Evolutionary conservation across 2,888 invertebrate species (phyloP), one percentile per base, ranked within the genome.

Genomic region (Amphiduros pacificus): DNA sequence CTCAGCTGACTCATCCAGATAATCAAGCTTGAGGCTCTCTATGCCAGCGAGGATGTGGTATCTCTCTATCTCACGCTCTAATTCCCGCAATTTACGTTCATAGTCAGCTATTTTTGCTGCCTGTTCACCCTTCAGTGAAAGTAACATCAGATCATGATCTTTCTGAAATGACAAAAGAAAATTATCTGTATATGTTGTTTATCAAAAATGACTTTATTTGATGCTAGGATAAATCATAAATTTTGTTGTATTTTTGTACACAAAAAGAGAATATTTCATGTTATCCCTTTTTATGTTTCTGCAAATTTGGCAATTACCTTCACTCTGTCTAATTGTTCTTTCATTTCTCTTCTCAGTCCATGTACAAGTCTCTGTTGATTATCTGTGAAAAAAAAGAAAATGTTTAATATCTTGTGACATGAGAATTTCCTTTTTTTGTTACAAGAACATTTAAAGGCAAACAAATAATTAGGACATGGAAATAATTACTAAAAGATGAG

Each of bases 31-130:
- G 49, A 87, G 79, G 55, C 84, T 78, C 76, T 85, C 82, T 60
- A 88, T 87, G 62, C 87, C 86, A 11, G 85, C 85, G 44, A 88
- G 76, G 44, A 87, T 87, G 74, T 85, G 85, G 73, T 85, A 86
- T 72, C 86, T 86, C 65, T 87, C 87, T n/a, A 87, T 82, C 77
- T 88, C 86, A 58, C 77, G 74, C 73, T 86, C 83, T 52, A 87
- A 76, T 28, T 82, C 80, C 41, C 72, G 71, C 2, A 86, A 80
- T 61, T 78, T 80, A 36, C 81, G 80, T 17, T 80, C 79, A 50
- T 83, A 80, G 56, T 84, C 82, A 27, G 76, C 73, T 24, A 84
- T 69, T 60, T 77, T 74, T 53, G 73, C 77, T 24, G 81, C 79
- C 50, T 82, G 81, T 61, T 84, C 84, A n/a, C 79, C 77, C 36